phyloP scores from a whole-genome alignment of 2,113 vertebrate species.

The Pelobates fuscus region DNA sequence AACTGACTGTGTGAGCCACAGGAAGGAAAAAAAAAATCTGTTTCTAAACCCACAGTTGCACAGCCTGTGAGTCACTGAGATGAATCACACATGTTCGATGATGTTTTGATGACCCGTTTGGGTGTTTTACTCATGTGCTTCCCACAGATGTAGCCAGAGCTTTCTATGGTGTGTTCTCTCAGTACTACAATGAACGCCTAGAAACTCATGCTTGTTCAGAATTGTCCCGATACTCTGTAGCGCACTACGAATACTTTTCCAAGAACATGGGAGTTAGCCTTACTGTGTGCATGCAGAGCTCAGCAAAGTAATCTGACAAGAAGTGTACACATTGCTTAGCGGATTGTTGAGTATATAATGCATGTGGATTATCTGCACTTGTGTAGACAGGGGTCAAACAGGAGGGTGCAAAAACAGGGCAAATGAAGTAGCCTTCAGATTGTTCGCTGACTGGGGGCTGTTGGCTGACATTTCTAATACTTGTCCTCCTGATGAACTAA shows the following conservation, averaged over 20 bases:
- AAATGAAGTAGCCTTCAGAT: too few species aligned
- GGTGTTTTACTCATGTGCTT: background rate
- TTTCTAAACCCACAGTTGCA: conserved; percentile 17
- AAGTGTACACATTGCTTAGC: too few species aligned
- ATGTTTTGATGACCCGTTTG: background rate
- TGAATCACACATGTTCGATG: background rate
- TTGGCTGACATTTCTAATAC: too few species aligned
- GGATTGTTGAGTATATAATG: too few species aligned
- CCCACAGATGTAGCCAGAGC: conserved; percentile 11
- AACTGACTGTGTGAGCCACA: conserved; percentile 29
- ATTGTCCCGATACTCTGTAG: background rate
- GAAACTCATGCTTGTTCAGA: background rate
- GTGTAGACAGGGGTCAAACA: too few species aligned
- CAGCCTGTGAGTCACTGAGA: background rate
- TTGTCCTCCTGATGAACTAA: too few species aligned
- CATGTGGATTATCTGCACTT: too few species aligned
- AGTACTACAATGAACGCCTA: background rate
- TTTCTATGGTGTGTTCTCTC: conserved; percentile 3
- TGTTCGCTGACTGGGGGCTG: too few species aligned
- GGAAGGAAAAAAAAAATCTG: background rate
- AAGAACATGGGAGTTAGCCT: background rate
- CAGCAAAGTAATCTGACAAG: background rate
- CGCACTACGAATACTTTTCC: background rate
- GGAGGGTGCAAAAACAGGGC: too few species aligned
- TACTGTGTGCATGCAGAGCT: background rate